Conservation (phyloP, 2,797 vertebrate species). For the Dendrocincla fuliginosa region DNA sequence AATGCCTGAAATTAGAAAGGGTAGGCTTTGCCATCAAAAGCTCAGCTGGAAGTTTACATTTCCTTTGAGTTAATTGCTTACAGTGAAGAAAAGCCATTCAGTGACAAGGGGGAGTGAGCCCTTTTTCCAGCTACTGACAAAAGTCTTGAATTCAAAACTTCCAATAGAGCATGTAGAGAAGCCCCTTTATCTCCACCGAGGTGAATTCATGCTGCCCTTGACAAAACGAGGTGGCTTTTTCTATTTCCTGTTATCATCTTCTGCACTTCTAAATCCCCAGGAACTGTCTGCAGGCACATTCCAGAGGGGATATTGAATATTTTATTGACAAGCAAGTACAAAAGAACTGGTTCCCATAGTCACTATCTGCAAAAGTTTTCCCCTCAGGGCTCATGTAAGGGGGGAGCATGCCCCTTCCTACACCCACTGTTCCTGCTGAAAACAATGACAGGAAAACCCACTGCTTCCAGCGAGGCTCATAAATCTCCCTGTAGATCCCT, state of each 20-base stretch:
- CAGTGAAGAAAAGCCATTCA: background rate
- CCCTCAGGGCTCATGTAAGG: background rate
- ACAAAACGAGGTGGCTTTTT: background rate
- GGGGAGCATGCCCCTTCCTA: background rate
- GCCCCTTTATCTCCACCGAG: background rate
- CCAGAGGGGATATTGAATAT: slow-evolving; percentile 50
- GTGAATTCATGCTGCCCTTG: background rate
- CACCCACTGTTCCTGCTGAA: background rate
- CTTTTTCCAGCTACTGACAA: background rate
- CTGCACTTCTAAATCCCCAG: background rate
- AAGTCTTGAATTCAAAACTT: background rate
- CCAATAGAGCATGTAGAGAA: background rate
- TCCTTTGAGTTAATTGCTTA: background rate
- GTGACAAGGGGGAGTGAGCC: background rate
- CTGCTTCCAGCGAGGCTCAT: background rate
- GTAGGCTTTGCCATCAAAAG: background rate
- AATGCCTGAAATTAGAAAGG: background rate
- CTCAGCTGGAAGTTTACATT: background rate
- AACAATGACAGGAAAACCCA: slow-evolving; percentile 18
- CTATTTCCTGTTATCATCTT: background rate
- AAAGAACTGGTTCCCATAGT: slow-evolving; percentile 46
- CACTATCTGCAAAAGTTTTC: slow-evolving; percentile 31
- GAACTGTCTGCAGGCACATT: slow-evolving; percentile 27
- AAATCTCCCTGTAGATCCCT: slow-evolving; percentile 37
- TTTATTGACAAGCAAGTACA: slow-evolving; percentile 49